A percentile compares a stretch with the other conserved stretches of the same genome.
These are phyloP conservation scores for Gallinago solitaria DNA, from an alignment of 2,797 vertebrate species.

Conservation along the genomic window DNA sequence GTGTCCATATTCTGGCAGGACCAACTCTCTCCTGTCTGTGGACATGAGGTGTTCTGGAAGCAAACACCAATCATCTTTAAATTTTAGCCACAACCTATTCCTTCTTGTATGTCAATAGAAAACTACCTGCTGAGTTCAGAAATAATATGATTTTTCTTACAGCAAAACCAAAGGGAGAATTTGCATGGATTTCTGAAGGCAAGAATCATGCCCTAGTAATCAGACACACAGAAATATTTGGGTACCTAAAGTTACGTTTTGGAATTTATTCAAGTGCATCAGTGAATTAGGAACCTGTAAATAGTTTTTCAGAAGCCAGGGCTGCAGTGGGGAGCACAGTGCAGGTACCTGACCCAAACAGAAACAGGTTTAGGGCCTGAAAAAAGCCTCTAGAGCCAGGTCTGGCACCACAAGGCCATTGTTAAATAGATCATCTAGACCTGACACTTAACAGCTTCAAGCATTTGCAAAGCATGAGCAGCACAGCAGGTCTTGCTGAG, in stretches of 20 bases:
- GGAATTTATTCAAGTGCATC: neutral
- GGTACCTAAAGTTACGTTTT: neutral
- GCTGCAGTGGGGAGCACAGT: neutral
- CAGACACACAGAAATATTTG: neutral
- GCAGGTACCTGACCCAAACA: neutral
- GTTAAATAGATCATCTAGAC: neutral
- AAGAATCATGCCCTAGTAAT: rapidly evolving
- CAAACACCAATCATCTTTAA: rapidly evolving
- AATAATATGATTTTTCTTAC: neutral
- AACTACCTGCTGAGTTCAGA: neutral
- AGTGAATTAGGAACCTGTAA: neutral
- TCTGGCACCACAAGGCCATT: neutral
- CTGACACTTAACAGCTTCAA: neutral
- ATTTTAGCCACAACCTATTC: neutral
- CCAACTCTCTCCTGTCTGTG: neutral
- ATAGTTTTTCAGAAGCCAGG: neutral
- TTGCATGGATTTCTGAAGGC: neutral
- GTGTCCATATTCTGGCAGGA: neutral
- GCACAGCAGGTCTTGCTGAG: neutral
- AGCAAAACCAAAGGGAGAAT: neutral
- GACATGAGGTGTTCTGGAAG: neutral
- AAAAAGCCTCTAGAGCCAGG: neutral
- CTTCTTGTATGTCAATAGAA: neutral
- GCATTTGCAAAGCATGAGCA: neutral
- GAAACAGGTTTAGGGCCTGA: neutral